Percentiles rank a stretch among this genome's conserved stretches.
Evolutionary conservation across 2,797 vertebrate genomes (phyloP).

Genomic region (Pipistrellus kuhlii): DNA sequence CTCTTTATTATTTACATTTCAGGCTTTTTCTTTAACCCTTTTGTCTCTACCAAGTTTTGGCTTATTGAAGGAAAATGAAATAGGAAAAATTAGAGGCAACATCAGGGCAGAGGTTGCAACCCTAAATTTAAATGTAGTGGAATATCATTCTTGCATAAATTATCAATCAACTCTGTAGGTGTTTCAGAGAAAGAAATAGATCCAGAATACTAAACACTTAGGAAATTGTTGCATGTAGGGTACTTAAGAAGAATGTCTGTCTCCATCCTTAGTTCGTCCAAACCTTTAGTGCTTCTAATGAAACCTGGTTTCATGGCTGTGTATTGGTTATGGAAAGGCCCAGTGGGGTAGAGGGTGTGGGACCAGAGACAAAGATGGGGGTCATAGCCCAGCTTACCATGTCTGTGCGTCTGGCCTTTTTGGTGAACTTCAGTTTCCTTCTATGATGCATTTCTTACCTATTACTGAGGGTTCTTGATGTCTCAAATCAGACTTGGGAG

Average conservation of each 20-base stretch:
- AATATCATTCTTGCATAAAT: slow-evolving; percentile 63
- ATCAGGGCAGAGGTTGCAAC: slow-evolving; percentile 3
- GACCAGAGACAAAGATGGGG: neutral
- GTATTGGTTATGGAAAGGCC: neutral
- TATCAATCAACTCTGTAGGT: slow-evolving; percentile 68
- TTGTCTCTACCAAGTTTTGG: slow-evolving; percentile 21
- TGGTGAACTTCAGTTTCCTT: neutral
- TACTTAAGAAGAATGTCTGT: neutral
- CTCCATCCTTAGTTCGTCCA: neutral
- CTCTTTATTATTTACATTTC: slow-evolving; percentile 47
- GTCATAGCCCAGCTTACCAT: neutral
- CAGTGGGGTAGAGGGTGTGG: too few relatives aligned
- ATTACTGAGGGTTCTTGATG: neutral
- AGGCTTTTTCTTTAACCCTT: slow-evolving; percentile 18
- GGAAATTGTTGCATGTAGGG: neutral
- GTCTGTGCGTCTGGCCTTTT: neutral
- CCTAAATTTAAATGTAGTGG: slow-evolving; percentile 43
- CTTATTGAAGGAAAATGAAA: slow-evolving; percentile 45
- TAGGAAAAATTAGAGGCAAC: neutral
- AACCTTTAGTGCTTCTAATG: neutral
- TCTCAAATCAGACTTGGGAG: neutral
- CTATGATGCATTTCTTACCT: neutral
- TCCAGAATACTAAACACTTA: slow-evolving; percentile 58
- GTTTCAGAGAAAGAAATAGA: slow-evolving; percentile 66
- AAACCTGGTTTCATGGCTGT: neutral